phyloP scores from a whole-genome alignment of 2,113 vertebrate genomes.

The Salvator merianae region DNA sequence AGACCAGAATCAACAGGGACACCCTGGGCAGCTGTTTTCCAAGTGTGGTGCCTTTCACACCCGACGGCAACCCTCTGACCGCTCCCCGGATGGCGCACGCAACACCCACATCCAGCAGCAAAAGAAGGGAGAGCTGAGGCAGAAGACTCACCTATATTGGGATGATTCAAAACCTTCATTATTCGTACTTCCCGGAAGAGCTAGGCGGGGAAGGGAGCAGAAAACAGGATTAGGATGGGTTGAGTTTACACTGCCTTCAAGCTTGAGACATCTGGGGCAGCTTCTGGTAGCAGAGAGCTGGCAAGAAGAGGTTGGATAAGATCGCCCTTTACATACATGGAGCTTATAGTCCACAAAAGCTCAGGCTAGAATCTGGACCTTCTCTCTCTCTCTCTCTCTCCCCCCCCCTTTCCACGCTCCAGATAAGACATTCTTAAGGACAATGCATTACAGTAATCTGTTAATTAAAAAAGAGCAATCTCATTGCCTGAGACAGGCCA shows the following conservation, averaged over 20 bases:
- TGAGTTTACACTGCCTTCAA: rapidly evolving
- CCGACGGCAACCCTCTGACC: too few relatives aligned
- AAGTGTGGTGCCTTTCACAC: too few relatives aligned
- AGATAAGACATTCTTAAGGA: slow-evolving; percentile 14
- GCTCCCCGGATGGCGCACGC: not conserved
- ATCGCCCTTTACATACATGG: too few relatives aligned
- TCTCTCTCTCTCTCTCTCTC: not conserved
- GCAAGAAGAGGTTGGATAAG: not conserved
- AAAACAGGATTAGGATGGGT: rapidly evolving
- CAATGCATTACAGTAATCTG: not conserved
- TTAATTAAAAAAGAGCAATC: slow-evolving; percentile 4
- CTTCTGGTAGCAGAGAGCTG: too few relatives aligned
- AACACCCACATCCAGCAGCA: not conserved
- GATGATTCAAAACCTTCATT: slow-evolving; percentile 95
- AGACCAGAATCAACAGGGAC: too few relatives aligned
- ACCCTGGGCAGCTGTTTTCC: too few relatives aligned
- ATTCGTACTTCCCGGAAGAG: slow-evolving; percentile 94
- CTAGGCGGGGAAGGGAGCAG: slow-evolving; percentile 62
- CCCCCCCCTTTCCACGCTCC: not conserved
- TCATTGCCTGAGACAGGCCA: slow-evolving; percentile 4
- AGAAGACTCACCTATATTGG: slow-evolving; percentile 90
- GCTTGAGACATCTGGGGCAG: not conserved
- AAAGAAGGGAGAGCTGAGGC: rapidly evolving
- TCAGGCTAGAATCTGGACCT: not conserved
- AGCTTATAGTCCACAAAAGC: not conserved